Base-by-base conservation (phyloP, 2,888 invertebrate genomes). In the Drymonia ruficornis region DNA sequence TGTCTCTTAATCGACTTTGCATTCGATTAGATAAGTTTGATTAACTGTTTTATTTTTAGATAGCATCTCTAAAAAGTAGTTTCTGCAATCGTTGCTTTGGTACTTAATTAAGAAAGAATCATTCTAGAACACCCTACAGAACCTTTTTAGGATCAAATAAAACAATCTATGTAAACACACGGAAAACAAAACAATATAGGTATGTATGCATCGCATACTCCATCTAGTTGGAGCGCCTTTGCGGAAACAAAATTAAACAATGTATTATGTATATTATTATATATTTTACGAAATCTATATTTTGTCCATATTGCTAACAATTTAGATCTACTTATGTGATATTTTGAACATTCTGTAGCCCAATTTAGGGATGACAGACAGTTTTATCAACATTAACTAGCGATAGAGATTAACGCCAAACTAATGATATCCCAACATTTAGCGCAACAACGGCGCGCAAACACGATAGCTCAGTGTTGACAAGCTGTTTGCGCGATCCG, bases 391-490 rank as follows among this genome's bases (percentile, higher is more conserved):
- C n/a, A 36, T 36, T 4, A n/a, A n/a, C n/a, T n/a, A n/a, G n/a
- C 36, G n/a, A n/a, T n/a, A n/a, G n/a, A 36, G 40, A 40, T 47
- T 13, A 47, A 2, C 15, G 16, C 18, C n/a, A 11, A 11, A 47
- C 34, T 47, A 47, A 47, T 18, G 34, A 47, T 34, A 34, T 34
- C 47, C 34, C 16, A 47, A 34, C 31, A 18, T 28, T 6, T 8
- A 23, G 19, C 38, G 31, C 12, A 13, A 13, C n/a, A 28, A n/a
- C 16, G 12, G 54, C 50, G 65, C 47, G 61, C 70, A 70, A 70
- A 68, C 64, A 71, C 58, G 68, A 67, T 71, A 65, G 65, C 57
- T 69, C 69, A 71, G 75, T 78, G 76, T 81, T 78, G 79, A 78
- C 78, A 74, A 73, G 68, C 70, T 70, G 70, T 70, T 66, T 70